Percentiles rank a stretch among this genome's conserved stretches.
phyloP scores from a whole-genome alignment of 2,888 invertebrate species.

The Congeria kusceri region DNA sequence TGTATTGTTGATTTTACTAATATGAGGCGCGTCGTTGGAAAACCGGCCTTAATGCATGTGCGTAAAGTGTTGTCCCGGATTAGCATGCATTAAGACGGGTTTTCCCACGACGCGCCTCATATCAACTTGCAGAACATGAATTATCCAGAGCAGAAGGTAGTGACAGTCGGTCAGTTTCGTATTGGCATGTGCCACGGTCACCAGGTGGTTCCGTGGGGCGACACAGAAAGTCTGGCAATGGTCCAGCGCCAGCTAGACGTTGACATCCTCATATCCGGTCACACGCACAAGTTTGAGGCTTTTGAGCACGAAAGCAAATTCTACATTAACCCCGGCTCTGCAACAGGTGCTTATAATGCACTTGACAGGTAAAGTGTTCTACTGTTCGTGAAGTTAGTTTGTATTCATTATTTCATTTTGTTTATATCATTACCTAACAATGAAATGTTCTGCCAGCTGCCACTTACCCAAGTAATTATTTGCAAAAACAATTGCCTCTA shows the following conservation, averaged over 20 bases:
- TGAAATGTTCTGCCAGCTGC: no score
- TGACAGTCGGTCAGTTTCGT: conserved; percentile 99
- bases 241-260: conserved; percentile 99
- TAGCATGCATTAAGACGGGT: no score
- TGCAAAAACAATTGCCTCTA: no score
- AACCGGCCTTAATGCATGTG: no score
- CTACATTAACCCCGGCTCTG: conserved; percentile 99
- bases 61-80: no score
- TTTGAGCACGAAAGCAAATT: conserved; percentile 99
- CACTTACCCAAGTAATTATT: no score
- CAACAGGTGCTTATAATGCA: conserved; percentile 98
- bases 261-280: conserved; percentile 99
- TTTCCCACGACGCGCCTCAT: no score
- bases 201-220: conserved; percentile 94
- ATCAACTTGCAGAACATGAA: conserved; percentile 89
- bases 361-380: conserved; percentile 91
- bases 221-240: conserved; percentile 94
- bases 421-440: no score
- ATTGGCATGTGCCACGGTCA: conserved; percentile 99
- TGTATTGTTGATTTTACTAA: no score
- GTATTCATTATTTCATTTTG: no score
- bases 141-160: conserved; percentile 98
- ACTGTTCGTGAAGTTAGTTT: not conserved
- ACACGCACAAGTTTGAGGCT: conserved; percentile 99
- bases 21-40: no score